Conservation (phyloP, 2,113 vertebrate genomes). For the Gallinago jamesoni region DNA sequence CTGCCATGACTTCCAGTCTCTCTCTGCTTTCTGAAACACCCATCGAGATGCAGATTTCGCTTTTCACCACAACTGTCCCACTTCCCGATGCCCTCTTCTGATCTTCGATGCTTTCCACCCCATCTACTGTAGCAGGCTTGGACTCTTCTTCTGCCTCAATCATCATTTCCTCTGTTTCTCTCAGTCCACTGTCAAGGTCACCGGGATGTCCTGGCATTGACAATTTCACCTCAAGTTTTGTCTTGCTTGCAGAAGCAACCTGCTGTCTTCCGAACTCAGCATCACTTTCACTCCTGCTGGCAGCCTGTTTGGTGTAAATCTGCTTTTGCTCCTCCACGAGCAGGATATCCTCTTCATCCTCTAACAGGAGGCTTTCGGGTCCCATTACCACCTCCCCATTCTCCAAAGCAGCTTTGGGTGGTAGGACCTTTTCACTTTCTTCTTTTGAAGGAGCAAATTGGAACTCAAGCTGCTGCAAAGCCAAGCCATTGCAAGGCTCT, state of each 20-base stretch:
- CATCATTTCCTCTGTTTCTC: background rate
- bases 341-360: background rate
- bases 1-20: background rate
- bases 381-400: background rate
- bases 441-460: background rate
- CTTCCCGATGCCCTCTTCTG: background rate
- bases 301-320: background rate
- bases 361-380: background rate
- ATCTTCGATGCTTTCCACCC: background rate
- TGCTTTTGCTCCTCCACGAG: background rate
- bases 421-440: background rate
- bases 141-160: background rate
- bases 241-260: background rate
- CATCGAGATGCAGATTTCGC: background rate
- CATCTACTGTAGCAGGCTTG: background rate
- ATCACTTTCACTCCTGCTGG: background rate
- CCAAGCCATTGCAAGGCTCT: background rate
- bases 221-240: background rate
- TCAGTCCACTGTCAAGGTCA: background rate
- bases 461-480: background rate
- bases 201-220: background rate
- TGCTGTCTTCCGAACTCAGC: conserved; percentile 12
- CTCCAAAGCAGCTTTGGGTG: background rate
- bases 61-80: background rate
- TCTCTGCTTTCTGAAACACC: background rate